Base-by-base conservation (phyloP, 1,140 invertebrate species). In the Diabrotica undecimpunctata region DNA sequence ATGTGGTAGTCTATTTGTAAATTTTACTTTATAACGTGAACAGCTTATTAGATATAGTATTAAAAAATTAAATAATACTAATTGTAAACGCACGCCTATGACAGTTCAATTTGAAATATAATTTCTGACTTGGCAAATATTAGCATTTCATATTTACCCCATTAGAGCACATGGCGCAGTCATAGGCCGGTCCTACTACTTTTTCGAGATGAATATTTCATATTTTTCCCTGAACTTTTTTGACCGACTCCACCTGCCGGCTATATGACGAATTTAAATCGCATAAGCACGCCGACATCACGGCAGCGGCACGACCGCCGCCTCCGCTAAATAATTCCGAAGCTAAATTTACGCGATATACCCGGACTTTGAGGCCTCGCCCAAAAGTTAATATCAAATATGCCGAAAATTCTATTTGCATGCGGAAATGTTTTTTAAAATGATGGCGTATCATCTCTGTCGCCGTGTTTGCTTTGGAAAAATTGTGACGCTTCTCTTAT, bases 121-220 rank as follows among this genome's bases (percentile, higher is more conserved):
- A 76, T 76, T 76, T 75, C 68, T 67, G 65, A 68, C 67, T 72
- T 70, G 62, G 57, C 70, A 75, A 76, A 76, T 75, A 76, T 76
- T 76, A 74, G 71, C 73, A 72, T 74, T 71, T 76, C 73, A 71
- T 74, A 76, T 74, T 74, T 76, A 74, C 73, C 71, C 73, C 70
- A 75, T 74, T 75, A 75, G 61, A 65, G 68, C 70, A 75, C 70
- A 74, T 67, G 71, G 62, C 64, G 65, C 61, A 70, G 59, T 60
- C 65, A 66, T 62, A 65, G 62, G 64, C 50, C 66, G 62, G 64
- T 41, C 68, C 69, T 69, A 66, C 61, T 64, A 62, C 59, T 71
- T 68, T 66, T 68, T 72, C 65, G 55, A 65, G 60, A 68, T 71
- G 64, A 69, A 70, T 72, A 68, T 71, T 71, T 71, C 68, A 69